Conservation (phyloP, 2,797 vertebrate genomes). For the Xerus rutilus region DNA sequence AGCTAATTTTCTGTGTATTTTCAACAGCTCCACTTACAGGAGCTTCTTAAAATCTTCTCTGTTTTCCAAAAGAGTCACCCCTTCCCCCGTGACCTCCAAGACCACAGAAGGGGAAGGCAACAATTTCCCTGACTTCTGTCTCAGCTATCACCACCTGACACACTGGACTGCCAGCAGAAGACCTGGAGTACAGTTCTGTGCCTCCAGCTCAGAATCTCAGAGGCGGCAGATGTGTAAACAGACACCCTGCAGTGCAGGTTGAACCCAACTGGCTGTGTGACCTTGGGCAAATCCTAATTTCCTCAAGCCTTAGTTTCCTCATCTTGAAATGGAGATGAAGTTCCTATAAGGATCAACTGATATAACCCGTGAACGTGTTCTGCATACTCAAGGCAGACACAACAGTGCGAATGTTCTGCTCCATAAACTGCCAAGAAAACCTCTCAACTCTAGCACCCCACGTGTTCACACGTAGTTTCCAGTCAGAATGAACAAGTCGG, state of each 20-base stretch:
- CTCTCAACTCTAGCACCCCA: neutral
- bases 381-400: neutral
- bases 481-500: neutral
- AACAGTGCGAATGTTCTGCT: neutral
- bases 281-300: neutral
- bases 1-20: neutral
- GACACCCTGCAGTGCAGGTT: rapidly evolving
- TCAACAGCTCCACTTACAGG: neutral
- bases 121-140: neutral
- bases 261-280: neutral
- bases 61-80: neutral
- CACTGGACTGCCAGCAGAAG: neutral
- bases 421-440: neutral
- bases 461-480: neutral
- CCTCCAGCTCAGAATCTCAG: neutral
- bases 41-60: neutral
- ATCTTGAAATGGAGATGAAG: neutral
- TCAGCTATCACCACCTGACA: neutral
- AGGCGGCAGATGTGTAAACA: neutral
- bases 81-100: neutral
- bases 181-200: neutral
- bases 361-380: rapidly evolving
- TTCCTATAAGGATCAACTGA: neutral
- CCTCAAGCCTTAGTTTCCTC: neutral
- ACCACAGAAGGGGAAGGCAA: neutral